phyloP scores from a whole-genome alignment of 2,888 invertebrate species.

The Drosophila kuntzei region DNA sequence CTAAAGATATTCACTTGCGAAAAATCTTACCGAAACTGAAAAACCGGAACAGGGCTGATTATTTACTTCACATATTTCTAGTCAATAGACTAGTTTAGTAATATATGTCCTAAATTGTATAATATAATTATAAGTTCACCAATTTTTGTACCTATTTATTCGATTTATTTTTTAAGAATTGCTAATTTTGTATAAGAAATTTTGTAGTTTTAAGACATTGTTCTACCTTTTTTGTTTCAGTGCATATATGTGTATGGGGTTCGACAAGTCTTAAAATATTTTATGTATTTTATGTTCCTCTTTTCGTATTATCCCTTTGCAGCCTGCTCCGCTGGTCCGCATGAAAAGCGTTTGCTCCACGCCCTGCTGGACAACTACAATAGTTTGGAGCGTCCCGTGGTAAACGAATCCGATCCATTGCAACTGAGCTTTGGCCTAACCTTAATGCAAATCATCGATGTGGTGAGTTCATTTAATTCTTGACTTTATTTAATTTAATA shows the following conservation, averaged over 20 bases:
- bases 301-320: slow-evolving; percentile 63
- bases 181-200: no score
- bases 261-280: slow-evolving; percentile 8
- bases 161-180: no score
- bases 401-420: slow-evolving; percentile 98
- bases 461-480: slow-evolving; percentile 88
- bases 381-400: slow-evolving; percentile 96
- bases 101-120: no score
- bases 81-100: no score
- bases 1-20: no score
- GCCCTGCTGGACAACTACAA: slow-evolving; percentile 96
- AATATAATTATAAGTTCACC: no score
- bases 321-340: slow-evolving; percentile 94
- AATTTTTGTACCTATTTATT: no score
- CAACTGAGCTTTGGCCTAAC: slow-evolving; percentile 97
- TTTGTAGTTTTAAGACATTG: no score
- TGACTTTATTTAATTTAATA: neutral
- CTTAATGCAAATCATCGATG: slow-evolving; percentile 98
- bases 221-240: neutral
- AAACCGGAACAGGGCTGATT: no score
- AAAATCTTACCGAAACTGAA: no score
- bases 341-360: slow-evolving; percentile 96
- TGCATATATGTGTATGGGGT: slow-evolving; percentile 2
- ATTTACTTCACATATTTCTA: no score
- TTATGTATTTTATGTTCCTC: slow-evolving; percentile 10